These are phyloP conservation scores for Chymomyza costata DNA, from an alignment of 1,140 invertebrate species.

Conservation along the genomic window DNA sequence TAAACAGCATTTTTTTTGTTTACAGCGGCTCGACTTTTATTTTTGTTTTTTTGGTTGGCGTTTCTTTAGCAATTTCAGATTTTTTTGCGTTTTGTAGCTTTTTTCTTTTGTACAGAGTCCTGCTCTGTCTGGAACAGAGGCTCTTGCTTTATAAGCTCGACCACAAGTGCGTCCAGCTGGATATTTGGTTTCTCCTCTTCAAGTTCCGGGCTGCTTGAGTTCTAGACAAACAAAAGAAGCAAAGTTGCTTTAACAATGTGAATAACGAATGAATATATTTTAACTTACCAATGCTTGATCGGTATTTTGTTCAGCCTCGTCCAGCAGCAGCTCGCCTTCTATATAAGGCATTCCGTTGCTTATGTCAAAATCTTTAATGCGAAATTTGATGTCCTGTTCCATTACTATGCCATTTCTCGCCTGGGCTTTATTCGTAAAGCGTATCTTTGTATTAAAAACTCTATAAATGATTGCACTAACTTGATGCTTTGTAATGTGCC, in stretches of 20 bases:
- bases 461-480: slow-evolving; percentile 67
- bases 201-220: slow-evolving; percentile 7
- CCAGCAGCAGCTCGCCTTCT: slow-evolving; percentile 60
- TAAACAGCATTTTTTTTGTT: slow-evolving; percentile 8
- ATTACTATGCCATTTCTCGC: slow-evolving; percentile 36
- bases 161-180: slow-evolving; percentile 52
- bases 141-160: slow-evolving; percentile 42
- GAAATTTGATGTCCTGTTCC: slow-evolving; percentile 64
- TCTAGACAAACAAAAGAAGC: neutral
- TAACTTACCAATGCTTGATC: slow-evolving; percentile 32
- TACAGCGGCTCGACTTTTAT: slow-evolving; percentile 59
- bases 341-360: slow-evolving; percentile 63
- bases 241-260: neutral
- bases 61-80: slow-evolving; percentile 3
- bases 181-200: slow-evolving; percentile 18
- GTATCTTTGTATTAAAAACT: slow-evolving; percentile 67
- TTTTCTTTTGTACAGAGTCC: slow-evolving; percentile 18
- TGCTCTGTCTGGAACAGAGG: neutral
- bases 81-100: slow-evolving; percentile 34
- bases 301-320: slow-evolving; percentile 15
- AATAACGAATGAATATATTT: neutral
- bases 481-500: slow-evolving; percentile 54
- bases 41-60: slow-evolving; percentile 53
- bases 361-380: slow-evolving; percentile 67
- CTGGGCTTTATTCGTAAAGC: slow-evolving; percentile 49